These are phyloP conservation scores for Brachymystax lenok DNA, from an alignment of 2,797 vertebrate genomes.

Conservation along the genomic window DNA sequence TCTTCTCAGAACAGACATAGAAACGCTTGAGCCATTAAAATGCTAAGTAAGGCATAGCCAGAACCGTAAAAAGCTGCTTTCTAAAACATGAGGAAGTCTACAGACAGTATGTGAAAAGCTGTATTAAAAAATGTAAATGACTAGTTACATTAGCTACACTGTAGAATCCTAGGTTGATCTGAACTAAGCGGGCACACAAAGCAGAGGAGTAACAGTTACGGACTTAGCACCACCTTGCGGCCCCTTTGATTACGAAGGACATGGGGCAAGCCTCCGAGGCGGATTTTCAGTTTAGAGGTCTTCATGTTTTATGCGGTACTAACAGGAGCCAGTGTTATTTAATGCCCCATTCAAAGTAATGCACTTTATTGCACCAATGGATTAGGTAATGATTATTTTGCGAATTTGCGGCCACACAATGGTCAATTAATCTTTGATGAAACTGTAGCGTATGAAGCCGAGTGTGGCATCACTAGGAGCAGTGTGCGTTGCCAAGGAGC, in stretches of 20 bases:
- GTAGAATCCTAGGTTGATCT: constrained; percentile 39
- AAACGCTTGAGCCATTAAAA: constrained; percentile 58
- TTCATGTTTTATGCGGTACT: constrained; percentile 59
- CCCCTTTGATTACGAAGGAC: constrained; percentile 36
- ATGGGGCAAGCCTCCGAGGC: constrained; percentile 34
- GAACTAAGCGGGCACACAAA: background rate
- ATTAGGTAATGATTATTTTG: constrained; percentile 82
- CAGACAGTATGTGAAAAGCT: constrained; percentile 42
- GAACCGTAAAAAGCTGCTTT: constrained; percentile 62
- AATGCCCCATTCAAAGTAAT: constrained; percentile 68
- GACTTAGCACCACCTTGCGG: constrained; percentile 31
- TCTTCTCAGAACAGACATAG: constrained; percentile 56
- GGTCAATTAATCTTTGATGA: constrained; percentile 82
- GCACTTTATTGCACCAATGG: constrained; percentile 73
- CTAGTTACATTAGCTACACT: constrained; percentile 59
- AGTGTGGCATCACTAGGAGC: constrained; percentile 65
- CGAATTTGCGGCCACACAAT: constrained; percentile 75
- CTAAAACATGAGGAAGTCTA: constrained; percentile 51
- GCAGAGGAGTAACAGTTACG: constrained; percentile 9
- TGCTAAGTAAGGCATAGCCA: constrained; percentile 58
- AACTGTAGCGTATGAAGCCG: constrained; percentile 74
- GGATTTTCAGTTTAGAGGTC: constrained; percentile 63
- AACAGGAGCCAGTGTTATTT: constrained; percentile 65
- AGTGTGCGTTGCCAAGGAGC: constrained; percentile 64
- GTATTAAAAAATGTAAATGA: constrained; percentile 61